Evolutionary conservation across 2,888 invertebrate species (phyloP).

Genomic region (Oscheius onirici): DNA sequence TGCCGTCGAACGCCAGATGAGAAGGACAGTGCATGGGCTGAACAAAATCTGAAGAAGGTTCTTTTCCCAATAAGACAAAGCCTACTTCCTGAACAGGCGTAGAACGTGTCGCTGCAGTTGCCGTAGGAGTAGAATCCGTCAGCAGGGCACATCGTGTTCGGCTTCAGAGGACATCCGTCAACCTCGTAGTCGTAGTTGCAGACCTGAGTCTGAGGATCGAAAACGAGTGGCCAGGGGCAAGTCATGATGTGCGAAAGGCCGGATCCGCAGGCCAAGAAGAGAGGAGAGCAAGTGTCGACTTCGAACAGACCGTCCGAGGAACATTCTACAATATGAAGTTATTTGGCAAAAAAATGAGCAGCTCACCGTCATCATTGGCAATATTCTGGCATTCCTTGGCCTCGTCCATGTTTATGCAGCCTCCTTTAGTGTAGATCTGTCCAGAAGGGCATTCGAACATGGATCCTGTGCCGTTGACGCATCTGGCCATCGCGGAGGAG

Average conservation of each 20-base stretch:
- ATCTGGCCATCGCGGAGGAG: conserved; percentile 1
- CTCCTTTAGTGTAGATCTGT: not conserved
- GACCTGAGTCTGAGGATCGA: not conserved
- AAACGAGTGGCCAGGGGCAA: conserved; percentile 3
- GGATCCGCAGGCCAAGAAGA: conserved; percentile 4
- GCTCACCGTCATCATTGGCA: conserved; percentile 1
- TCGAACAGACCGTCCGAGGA: not conserved
- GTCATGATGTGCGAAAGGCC: conserved; percentile 11
- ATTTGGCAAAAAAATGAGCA: not conserved
- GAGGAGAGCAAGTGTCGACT: conserved; percentile 18
- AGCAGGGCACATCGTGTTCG: not conserved
- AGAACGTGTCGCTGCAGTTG: conserved; percentile 41
- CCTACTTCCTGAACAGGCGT: conserved; percentile 40
- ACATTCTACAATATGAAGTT: conserved; percentile 2
- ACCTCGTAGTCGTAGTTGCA: conserved; percentile 5
- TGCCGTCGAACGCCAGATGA: conserved; percentile 40
- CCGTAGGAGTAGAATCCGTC: conserved; percentile 44
- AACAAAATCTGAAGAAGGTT: not conserved
- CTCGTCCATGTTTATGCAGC: conserved; percentile 3
- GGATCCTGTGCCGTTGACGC: conserved; percentile 6
- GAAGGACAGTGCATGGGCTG: conserved; percentile 43
- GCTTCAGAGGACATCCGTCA: not conserved
- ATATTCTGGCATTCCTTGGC: not conserved
- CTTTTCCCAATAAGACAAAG: too few species aligned
- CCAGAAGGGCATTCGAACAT: conserved; percentile 24